Evolutionary conservation across 2,888 invertebrate genomes (phyloP), one percentile per base, ranked within the genome.

Genomic region (Ormyrus thymus): DNA sequence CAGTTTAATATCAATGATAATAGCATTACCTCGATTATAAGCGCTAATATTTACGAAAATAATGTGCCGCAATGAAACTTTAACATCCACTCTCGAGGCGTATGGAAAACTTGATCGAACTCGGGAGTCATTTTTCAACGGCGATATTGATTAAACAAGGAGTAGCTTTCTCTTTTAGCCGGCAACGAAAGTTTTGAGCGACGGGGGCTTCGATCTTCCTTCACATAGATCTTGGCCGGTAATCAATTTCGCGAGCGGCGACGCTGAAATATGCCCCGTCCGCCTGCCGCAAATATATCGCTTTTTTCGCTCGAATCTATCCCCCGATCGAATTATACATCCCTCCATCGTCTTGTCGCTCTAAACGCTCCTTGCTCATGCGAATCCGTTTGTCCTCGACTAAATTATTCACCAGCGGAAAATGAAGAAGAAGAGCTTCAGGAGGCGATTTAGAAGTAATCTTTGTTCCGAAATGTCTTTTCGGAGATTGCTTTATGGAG

Each of bases 181-280:
- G 29, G 29, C 29, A 29, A 29, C 29, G 29, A 29, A 29, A 29
- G 29, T 29, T 29, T 29, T 29, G 29, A 29, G 29, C 29, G 29
- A 29, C 29, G 48, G 56, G 61, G 65, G 70, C 65, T 76, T 81
- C 81, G 80, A 80, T 82, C 82, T 83, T 80, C 81, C 78, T 82
- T 83, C 82, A 29, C 79, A 78, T 79, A 80, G 82, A 71, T 13
- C 58, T 58, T 13, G 68, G 73, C 78, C 71, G 78, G 85, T 82
- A 84, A 86, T 86, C 84, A 86, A 85, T 84, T 86, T 82, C 82
- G 84, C 43, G 13, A 68, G 29, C 6, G 46, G 11, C 15, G 61
- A 72, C 71, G 50, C 64, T 55, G 48, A 56, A 73, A 65, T 65
- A 73, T 56, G 64, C 29, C 50, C 29, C 50, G 50, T 46, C 70